phyloP scores from a whole-genome alignment of 2,797 vertebrate species.

The Rallus crepitans region DNA sequence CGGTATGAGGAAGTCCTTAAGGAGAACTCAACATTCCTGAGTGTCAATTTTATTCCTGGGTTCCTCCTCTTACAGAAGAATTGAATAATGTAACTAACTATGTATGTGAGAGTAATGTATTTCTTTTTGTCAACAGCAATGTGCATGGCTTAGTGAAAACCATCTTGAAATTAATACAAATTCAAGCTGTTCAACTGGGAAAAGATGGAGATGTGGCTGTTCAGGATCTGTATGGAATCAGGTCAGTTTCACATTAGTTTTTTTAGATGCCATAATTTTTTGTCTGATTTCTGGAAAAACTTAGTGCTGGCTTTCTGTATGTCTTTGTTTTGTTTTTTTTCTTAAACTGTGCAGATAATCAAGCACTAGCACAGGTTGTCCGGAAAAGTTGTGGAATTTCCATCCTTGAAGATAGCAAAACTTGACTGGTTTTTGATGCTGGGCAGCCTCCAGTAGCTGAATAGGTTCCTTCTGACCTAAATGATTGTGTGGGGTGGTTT shows the following conservation, averaged over 20 bases:
- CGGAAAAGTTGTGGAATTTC: background rate
- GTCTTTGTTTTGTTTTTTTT: too few relatives aligned
- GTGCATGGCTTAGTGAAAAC: conserved; percentile 91
- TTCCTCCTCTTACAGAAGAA: background rate
- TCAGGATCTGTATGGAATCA: conserved; percentile 78
- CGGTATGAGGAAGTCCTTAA: background rate
- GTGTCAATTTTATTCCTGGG: background rate
- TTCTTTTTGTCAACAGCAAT: conserved; percentile 79
- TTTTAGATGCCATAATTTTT: background rate
- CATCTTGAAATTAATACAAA: conserved; percentile 87
- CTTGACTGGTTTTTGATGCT: background rate
- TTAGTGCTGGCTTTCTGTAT: background rate
- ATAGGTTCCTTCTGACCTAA: background rate
- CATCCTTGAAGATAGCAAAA: background rate
- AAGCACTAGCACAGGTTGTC: background rate
- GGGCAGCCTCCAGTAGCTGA: background rate
- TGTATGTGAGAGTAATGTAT: background rate
- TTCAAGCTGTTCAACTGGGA: conserved; percentile 82
- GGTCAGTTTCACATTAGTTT: conserved; percentile 66
- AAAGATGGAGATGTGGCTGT: conserved; percentile 67
- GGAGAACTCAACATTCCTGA: background rate
- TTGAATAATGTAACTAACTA: background rate
- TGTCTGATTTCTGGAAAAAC: background rate
- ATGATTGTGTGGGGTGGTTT: background rate
- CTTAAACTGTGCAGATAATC: background rate